Evolutionary conservation across 2,888 invertebrate species (phyloP).

Genomic region (Carabus problematicus): DNA sequence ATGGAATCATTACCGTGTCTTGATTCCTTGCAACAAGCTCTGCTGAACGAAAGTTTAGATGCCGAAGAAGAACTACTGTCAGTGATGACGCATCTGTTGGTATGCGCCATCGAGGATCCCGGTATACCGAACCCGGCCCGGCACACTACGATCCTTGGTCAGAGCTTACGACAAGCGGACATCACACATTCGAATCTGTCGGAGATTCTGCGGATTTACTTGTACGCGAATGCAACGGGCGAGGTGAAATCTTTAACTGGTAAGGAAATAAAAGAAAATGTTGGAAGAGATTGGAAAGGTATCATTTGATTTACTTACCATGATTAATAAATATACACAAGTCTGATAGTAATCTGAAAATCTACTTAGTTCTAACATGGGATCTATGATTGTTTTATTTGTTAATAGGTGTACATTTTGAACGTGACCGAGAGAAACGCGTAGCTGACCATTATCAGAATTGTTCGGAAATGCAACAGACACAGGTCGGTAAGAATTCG

Average conservation of each 20-base stretch:
- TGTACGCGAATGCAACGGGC: conserved; percentile 88
- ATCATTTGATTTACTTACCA: conserved; percentile 13
- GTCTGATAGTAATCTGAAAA: too few relatives aligned
- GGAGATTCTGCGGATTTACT: conserved; percentile 89
- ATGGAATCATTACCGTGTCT: conserved; percentile 87
- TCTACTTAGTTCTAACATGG: too few relatives aligned
- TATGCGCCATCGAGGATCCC: conserved; percentile 93
- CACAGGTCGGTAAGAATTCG: conserved; percentile 76
- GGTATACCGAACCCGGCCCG: conserved; percentile 89
- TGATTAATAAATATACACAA: too few relatives aligned
- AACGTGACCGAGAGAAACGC: conserved; percentile 79
- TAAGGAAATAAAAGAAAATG: conserved; percentile 48
- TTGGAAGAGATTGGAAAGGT: conserved; percentile 14
- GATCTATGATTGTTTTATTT: background rate
- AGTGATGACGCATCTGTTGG: conserved; percentile 86
- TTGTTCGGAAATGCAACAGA: conserved; percentile 70
- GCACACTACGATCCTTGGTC: conserved; percentile 88
- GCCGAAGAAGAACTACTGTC: conserved; percentile 86
- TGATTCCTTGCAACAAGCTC: conserved; percentile 84
- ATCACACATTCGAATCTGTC: conserved; percentile 91
- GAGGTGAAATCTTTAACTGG: conserved; percentile 82
- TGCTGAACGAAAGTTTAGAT: conserved; percentile 77
- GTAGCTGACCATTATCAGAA: conserved; percentile 85
- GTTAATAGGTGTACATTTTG: conserved; percentile 73
- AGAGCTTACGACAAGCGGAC: conserved; percentile 87